These are phyloP conservation scores for Saturnia pavonia DNA, from an alignment of 2,888 invertebrate species.

Conservation along the genomic window DNA sequence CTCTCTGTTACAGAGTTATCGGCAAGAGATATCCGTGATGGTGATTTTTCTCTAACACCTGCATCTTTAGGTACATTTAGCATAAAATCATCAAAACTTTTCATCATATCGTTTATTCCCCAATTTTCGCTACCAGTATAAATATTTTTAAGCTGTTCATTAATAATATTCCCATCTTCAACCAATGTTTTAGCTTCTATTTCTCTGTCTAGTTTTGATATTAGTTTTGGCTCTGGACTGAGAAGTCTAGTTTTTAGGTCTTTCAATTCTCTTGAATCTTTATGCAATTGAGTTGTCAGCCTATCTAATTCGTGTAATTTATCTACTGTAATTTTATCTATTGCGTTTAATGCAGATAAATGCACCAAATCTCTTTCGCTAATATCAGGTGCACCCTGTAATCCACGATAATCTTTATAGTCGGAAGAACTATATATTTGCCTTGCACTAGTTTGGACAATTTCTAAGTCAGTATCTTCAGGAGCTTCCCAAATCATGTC, in stretches of 20 bases:
- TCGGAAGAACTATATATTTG: constrained; percentile 89
- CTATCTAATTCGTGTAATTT: constrained; percentile 90
- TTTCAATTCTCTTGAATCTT: constrained; percentile 89
- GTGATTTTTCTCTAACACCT: constrained; percentile 79
- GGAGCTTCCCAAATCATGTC: constrained; percentile 94
- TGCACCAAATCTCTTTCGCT: constrained; percentile 90
- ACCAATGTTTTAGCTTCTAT: constrained; percentile 82
- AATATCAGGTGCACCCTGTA: constrained; percentile 85
- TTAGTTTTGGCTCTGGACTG: constrained; percentile 82
- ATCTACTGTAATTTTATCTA: constrained; percentile 89
- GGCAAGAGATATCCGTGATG: constrained; percentile 83
- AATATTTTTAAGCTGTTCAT: constrained; percentile 86
- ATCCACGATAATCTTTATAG: constrained; percentile 89
- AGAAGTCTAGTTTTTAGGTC: constrained; percentile 87
- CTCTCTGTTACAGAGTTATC: constrained; percentile 84
- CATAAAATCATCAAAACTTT: constrained; percentile 83
- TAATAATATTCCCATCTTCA: constrained; percentile 85
- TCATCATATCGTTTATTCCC: constrained; percentile 85
- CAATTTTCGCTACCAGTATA: constrained; percentile 85
- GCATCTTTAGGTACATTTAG: constrained; percentile 77
- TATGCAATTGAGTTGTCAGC: constrained; percentile 88
- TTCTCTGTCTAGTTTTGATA: constrained; percentile 75
- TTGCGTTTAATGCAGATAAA: constrained; percentile 87
- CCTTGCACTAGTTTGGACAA: constrained; percentile 79
- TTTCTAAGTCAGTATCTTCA: constrained; percentile 85